phyloP scores from a whole-genome alignment of 2,113 vertebrate genomes.

The Amblyornis subalaris region DNA sequence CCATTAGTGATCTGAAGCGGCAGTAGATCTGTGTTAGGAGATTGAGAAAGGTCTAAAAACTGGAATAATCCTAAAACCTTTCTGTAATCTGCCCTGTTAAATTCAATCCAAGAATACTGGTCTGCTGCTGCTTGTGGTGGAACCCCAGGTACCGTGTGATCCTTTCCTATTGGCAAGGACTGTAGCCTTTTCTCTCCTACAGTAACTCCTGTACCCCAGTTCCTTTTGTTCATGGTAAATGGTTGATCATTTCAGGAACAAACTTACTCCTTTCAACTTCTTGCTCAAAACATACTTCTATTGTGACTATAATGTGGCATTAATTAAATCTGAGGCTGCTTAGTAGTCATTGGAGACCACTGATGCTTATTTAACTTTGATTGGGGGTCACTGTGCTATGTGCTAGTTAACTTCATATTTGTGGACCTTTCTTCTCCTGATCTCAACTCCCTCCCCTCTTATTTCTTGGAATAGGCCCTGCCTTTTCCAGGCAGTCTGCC shows the following conservation, averaged over 20 bases:
- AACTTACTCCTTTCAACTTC: neutral
- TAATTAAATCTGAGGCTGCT: neutral
- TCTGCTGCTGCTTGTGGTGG: neutral
- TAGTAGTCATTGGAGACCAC: neutral
- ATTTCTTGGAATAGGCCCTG: neutral
- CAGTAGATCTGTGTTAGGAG: neutral
- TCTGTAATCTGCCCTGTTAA: neutral
- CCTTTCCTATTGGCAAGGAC: neutral
- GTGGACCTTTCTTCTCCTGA: neutral
- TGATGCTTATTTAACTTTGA: neutral
- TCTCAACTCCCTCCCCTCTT: neutral
- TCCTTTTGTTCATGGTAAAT: neutral
- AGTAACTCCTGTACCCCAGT: neutral
- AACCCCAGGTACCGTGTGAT: neutral
- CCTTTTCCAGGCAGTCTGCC: conserved; percentile 8
- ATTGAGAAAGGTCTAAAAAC: neutral
- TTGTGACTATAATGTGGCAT: neutral
- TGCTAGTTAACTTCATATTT: neutral
- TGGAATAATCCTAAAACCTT: neutral
- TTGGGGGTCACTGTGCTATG: neutral
- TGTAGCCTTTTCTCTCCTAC: neutral
- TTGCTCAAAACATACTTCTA: neutral
- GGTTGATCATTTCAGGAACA: neutral
- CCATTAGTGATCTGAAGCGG: neutral
- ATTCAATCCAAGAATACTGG: neutral